Conservation (phyloP, 2,113 vertebrate species). For the Tylochromis polylepis region DNA sequence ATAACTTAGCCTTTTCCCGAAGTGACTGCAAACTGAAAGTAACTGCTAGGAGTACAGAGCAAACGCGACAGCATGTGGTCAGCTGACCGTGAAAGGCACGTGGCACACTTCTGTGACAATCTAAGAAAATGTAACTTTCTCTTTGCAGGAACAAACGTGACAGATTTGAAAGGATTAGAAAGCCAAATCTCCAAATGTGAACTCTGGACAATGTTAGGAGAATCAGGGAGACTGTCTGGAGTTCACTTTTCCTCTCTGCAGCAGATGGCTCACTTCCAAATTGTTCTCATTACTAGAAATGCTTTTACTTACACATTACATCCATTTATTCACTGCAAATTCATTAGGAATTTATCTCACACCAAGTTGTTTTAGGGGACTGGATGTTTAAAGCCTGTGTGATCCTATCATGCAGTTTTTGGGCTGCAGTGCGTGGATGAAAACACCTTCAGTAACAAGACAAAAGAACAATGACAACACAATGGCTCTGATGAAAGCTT, state of each 20-base stretch:
- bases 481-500: neutral
- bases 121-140: neutral
- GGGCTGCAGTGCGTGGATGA: neutral
- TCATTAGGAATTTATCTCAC: neutral
- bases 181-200: neutral
- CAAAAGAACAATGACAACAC: neutral
- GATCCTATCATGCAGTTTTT: neutral
- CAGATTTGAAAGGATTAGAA: neutral
- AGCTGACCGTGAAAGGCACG: constrained; percentile 45
- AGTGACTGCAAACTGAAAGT: neutral
- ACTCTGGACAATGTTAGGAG: neutral
- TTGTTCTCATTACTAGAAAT: neutral
- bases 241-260: neutral
- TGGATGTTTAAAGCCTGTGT: neutral
- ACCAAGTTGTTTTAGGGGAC: rapidly evolving
- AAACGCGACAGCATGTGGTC: neutral
- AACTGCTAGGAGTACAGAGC: neutral
- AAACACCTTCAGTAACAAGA: neutral
- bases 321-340: neutral
- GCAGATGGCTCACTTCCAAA: neutral
- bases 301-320: neutral
- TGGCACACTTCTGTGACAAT: constrained; percentile 30
- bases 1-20: neutral
- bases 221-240: neutral
- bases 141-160: neutral